Base-by-base conservation (phyloP, 2,797 vertebrate species). In the Hydrocynus forskahlii region DNA sequence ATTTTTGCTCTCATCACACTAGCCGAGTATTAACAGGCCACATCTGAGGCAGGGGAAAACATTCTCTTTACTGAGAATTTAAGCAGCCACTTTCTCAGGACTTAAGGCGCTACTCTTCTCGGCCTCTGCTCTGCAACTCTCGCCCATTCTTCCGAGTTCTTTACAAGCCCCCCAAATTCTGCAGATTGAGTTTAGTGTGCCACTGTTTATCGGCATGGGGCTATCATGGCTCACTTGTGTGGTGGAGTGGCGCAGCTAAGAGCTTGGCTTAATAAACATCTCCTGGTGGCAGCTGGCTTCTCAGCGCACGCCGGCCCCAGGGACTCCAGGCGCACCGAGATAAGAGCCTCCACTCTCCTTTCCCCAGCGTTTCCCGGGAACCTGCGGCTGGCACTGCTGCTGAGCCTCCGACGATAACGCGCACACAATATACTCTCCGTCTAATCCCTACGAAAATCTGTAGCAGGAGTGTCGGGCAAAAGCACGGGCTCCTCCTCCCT, bases 401-500 rank as follows among this genome's bases (percentile, higher is more conserved):
- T 86, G 83, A 88, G 86, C 86, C 63, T 43, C 83, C 67, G 59
- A 59, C 25, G 81, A 92, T 90, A 89, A 88, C 81, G 13, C 17
- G 87, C 25, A 87, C 80, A 91, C 89, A 88, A 86, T 88, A 88
- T 89, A 91, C 82, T 82, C 66, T 87, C 80, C 85, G 90, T 91
- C 90, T 89, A 93, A 93, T 92, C 89, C 91, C 88, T 38, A 67
- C 14, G 84, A 91, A 92, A 93, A 92, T 92, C 87, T 91, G 84
- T 85, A 87, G 85, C 84, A 84, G 86, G 89, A 89, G 87, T 68
- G 84, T 84, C 84, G 80, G 86, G 78, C 86, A 80, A 83, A 90
- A 88, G 90, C 82, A 86, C 86, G 83, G 79, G 82, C 88, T 77
- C 54, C 82, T 81, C 82, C 16, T 76, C 83, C 88, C 89, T 91